Evolutionary conservation across 2,888 invertebrate genomes (phyloP).

Genomic region (Brenthis ino): DNA sequence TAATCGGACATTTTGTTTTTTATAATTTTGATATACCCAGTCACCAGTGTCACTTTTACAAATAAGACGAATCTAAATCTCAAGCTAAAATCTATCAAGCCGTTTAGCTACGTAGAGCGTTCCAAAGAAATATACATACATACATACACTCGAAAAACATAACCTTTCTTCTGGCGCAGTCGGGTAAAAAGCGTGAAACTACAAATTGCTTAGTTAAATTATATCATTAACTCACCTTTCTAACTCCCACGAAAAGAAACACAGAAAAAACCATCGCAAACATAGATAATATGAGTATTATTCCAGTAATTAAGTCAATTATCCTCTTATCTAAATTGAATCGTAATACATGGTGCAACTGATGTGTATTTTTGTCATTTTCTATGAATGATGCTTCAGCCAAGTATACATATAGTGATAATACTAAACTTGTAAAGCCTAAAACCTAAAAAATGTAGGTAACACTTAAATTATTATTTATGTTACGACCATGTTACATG

Average conservation of each 20-base stretch:
- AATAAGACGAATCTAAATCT: too few species aligned
- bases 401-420: slow-evolving; percentile 6
- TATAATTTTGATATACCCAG: too few species aligned
- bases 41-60: too few species aligned
- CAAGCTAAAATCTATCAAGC: too few species aligned
- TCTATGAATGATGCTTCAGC: not conserved
- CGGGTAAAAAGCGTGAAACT: too few species aligned
- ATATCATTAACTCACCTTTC: slow-evolving; percentile 14
- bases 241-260: slow-evolving; percentile 19
- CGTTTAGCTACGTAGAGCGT: too few species aligned
- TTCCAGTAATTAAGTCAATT: slow-evolving; percentile 12
- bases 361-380: not conserved
- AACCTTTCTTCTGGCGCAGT: too few species aligned
- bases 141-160: too few species aligned
- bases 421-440: not conserved
- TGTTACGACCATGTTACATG: too few species aligned
- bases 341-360: slow-evolving; percentile 8
- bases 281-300: slow-evolving; percentile 8
- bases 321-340: slow-evolving; percentile 6
- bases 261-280: slow-evolving; percentile 16
- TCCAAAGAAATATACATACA: too few species aligned
- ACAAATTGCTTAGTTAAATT: not conserved
- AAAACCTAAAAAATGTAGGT: slow-evolving; percentile 3
- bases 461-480: too few species aligned
- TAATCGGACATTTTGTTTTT: too few species aligned